Evolutionary conservation across 2,888 invertebrate species (phyloP).

Genomic region (Hemaris fuciformis): DNA sequence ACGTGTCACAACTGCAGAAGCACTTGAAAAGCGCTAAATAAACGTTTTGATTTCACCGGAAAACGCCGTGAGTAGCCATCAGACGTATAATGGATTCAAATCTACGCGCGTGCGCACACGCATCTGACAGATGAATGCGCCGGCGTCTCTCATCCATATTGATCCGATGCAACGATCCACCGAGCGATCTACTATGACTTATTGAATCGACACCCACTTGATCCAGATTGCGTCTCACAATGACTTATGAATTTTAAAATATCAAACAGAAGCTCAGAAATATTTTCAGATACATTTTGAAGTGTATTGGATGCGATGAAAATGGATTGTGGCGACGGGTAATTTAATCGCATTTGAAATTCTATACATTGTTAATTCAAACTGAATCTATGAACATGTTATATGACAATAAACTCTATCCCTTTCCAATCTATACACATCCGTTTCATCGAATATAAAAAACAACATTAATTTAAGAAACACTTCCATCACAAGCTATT

Average conservation of each 20-base stretch:
- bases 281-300: background rate
- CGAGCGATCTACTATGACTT: conserved; percentile 46
- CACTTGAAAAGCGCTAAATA: background rate
- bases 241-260: conserved; percentile 43
- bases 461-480: too few relatives aligned
- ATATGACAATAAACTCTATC: too few relatives aligned
- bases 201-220: conserved; percentile 47
- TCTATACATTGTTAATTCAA: too few relatives aligned
- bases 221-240: conserved; percentile 47
- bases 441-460: too few relatives aligned
- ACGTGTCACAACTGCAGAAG: too few relatives aligned
- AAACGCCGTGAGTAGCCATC: background rate
- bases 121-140: conserved; percentile 70
- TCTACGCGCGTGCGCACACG: conserved; percentile 1
- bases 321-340: background rate
- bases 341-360: too few relatives aligned
- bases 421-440: too few relatives aligned
- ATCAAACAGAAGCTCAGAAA: conserved; percentile 7
- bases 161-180: conserved; percentile 58
- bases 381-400: background rate
- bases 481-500: too few relatives aligned
- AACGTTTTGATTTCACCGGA: background rate
- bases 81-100: conserved; percentile 7
- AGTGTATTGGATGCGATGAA: background rate
- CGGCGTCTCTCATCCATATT: conserved; percentile 63